Percentiles rank a stretch among this genome's conserved stretches.
Evolutionary conservation across 2,113 vertebrate genomes (phyloP).

Genomic region (Guaruba guarouba): DNA sequence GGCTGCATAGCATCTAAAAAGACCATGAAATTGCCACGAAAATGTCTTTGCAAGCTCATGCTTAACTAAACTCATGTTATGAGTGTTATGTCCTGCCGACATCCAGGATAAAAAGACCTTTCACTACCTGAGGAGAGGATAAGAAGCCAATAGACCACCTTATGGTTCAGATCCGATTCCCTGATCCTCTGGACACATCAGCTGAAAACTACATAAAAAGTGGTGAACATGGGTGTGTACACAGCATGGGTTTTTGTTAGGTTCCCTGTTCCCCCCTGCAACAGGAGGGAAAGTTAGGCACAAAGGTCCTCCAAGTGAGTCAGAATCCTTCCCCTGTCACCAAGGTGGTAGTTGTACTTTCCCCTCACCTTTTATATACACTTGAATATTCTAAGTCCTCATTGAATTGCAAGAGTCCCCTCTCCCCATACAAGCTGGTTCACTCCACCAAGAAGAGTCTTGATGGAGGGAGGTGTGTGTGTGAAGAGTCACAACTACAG

Average conservation of each 20-base stretch:
- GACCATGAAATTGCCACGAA: background rate
- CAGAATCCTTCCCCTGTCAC: background rate
- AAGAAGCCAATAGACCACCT: background rate
- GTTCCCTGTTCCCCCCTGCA: background rate
- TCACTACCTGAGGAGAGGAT: background rate
- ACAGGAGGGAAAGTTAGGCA: background rate
- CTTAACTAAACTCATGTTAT: background rate
- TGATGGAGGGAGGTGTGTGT: fast-evolving
- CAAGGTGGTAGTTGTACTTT: background rate
- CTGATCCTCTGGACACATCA: background rate
- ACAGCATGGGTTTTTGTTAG: fast-evolving
- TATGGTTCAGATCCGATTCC: background rate
- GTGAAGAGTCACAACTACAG: background rate
- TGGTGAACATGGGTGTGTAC: no score
- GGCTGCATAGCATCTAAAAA: background rate
- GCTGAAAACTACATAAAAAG: background rate
- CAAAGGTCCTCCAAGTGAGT: background rate
- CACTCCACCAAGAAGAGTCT: fast-evolving
- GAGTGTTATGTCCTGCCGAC: background rate
- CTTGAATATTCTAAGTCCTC: fast-evolving
- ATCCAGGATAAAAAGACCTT: background rate
- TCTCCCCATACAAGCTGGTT: background rate
- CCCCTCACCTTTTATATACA: background rate
- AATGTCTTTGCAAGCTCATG: background rate
- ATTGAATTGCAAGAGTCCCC: background rate